Percentiles rank a stretch among this genome's conserved stretches.
phyloP scores from a whole-genome alignment of 2,888 invertebrate species.

The Callyntrura guangdongensis region DNA sequence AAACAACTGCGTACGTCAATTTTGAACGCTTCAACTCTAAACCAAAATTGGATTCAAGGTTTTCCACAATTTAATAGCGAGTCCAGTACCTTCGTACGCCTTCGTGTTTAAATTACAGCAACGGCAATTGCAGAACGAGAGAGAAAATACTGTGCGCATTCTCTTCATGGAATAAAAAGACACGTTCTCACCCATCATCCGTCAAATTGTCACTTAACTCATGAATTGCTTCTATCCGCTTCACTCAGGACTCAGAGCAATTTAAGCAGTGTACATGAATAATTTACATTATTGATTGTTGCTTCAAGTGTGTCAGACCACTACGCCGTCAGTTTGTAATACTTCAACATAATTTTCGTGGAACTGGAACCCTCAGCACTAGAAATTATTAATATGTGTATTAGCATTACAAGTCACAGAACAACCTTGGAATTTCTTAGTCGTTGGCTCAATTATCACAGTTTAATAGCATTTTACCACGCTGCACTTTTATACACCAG shows the following conservation, averaged over 20 bases:
- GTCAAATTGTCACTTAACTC: neutral
- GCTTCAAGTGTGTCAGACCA: neutral
- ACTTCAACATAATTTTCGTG: neutral
- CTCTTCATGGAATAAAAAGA: neutral
- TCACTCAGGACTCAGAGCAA: neutral
- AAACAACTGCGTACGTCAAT: neutral
- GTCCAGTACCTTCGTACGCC: neutral
- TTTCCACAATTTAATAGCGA: neutral
- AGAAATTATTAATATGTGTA: neutral
- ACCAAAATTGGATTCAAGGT: neutral
- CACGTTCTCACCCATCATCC: neutral
- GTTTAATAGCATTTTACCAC: neutral
- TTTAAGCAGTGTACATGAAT: neutral
- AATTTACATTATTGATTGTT: constrained; percentile 44
- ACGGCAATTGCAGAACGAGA: neutral
- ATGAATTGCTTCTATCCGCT: neutral
- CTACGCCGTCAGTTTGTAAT: neutral
- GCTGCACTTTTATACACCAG: neutral
- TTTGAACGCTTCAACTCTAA: neutral
- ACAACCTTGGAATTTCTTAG: constrained; percentile 48
- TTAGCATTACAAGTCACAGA: neutral
- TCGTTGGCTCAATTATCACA: neutral
- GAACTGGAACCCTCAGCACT: neutral
- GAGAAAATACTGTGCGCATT: neutral
- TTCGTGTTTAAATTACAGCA: neutral